These are phyloP conservation scores for Geodia barretti DNA, from an alignment of 37 sponge, comb jelly and placozoan species.

Conservation along the genomic window DNA sequence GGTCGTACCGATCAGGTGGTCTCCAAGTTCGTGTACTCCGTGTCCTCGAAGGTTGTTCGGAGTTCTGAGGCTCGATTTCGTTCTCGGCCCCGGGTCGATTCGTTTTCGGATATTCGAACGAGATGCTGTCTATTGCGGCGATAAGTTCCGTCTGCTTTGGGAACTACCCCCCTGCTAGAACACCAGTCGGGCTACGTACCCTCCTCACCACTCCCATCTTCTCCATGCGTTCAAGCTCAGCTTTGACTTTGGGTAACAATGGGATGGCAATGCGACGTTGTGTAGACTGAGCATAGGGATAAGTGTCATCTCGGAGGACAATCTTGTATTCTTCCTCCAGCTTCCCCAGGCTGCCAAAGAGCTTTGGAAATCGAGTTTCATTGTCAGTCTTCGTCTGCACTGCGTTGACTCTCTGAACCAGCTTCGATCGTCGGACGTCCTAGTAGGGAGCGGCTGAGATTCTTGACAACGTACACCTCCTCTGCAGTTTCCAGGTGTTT, in stretches of 20 bases:
- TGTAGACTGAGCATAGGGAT: slow-evolving; percentile 22
- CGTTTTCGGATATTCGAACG: neutral
- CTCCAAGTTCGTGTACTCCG: neutral
- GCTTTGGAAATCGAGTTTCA: neutral
- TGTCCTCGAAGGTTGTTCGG: neutral
- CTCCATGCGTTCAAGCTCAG: slow-evolving; percentile 39
- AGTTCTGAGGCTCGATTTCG: neutral
- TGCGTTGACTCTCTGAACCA: neutral
- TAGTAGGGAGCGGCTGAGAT: neutral
- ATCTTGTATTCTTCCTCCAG: slow-evolving; percentile 29
- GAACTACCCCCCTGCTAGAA: slow-evolving; percentile 33
- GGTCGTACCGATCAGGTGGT: neutral
- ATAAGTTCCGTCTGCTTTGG: slow-evolving; percentile 2
- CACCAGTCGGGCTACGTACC: slow-evolving; percentile 14
- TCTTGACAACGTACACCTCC: slow-evolving; percentile 16
- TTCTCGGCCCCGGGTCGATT: neutral
- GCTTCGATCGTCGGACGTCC: slow-evolving; percentile 40
- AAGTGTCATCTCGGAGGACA: slow-evolving; percentile 5
- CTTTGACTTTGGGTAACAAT: slow-evolving; percentile 22
- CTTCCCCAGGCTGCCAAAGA: slow-evolving; percentile 28
- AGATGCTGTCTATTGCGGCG: neutral
- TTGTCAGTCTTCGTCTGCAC: neutral
- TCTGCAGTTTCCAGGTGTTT: neutral
- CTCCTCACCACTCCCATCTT: slow-evolving; percentile 18
- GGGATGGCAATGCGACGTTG: slow-evolving; percentile 35